A percentile compares a stretch with the other conserved stretches of the same genome.
Conservation (phyloP, 2,888 invertebrate species). For the Aproaerema taeniolella region DNA sequence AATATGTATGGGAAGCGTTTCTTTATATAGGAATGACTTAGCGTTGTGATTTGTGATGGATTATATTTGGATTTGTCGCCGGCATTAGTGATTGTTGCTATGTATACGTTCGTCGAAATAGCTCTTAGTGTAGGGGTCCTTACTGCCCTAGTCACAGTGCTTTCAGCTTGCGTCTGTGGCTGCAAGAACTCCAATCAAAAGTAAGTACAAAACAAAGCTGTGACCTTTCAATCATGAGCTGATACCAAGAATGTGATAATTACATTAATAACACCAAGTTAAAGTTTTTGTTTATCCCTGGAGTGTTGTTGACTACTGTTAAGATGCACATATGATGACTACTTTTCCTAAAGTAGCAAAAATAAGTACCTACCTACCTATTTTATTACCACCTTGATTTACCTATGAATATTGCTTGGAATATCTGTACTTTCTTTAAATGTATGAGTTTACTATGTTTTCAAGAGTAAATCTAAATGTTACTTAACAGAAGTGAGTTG, state of each 20-base stretch:
- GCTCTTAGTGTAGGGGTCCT: constrained; percentile 64
- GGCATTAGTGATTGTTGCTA: constrained; percentile 43
- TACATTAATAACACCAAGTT: no score
- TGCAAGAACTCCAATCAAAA: constrained; percentile 86
- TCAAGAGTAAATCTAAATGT: background rate
- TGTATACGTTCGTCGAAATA: constrained; percentile 67
- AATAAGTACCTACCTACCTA: no score
- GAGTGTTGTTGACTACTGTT: no score
- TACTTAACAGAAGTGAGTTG: constrained; percentile 78
- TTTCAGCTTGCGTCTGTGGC: constrained; percentile 84
- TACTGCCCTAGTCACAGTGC: constrained; percentile 62
- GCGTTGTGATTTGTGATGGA: constrained; percentile 43
- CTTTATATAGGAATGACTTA: constrained; percentile 59
- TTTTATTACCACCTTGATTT: background rate
- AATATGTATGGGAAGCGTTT: constrained; percentile 52
- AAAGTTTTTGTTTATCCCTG: no score
- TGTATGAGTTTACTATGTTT: background rate
- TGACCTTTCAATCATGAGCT: no score
- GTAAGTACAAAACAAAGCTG: no score
- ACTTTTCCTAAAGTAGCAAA: no score
- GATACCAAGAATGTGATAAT: no score
- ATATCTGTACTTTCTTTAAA: background rate
- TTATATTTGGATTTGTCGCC: constrained; percentile 29
- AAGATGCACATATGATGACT: no score
- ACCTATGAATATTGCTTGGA: background rate